A percentile compares a stretch with the other conserved stretches of the same genome.
phyloP scores from a whole-genome alignment of 2,888 invertebrate species.

The Ophonus ardosiacus region DNA sequence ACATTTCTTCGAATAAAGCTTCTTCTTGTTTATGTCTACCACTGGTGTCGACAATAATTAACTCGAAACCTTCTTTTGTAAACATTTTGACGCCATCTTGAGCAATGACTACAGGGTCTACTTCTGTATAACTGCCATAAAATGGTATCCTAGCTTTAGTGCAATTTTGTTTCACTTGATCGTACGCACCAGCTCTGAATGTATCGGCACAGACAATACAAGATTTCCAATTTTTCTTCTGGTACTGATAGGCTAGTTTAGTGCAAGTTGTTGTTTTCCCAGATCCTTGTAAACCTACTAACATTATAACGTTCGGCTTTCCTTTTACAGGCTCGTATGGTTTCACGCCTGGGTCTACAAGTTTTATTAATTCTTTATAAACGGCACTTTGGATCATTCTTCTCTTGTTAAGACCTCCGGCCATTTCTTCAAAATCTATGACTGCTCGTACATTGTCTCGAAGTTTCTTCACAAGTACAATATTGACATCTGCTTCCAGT shows the following conservation, averaged over 20 bases:
- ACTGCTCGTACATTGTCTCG: conserved; percentile 98
- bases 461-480: conserved; percentile 94
- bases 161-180: conserved; percentile 99
- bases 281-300: conserved; percentile 99
- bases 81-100: conserved; percentile 99
- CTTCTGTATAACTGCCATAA: conserved; percentile 99
- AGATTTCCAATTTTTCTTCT: conserved; percentile 99
- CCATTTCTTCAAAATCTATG: conserved; percentile 99
- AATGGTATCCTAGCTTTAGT: conserved; percentile 99
- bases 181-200: conserved; percentile 99
- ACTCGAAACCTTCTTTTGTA: conserved; percentile 98
- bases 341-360: conserved; percentile 98
- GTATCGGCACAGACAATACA: conserved; percentile 99
- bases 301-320: conserved; percentile 97
- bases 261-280: conserved; percentile 99
- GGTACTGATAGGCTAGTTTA: conserved; percentile 98
- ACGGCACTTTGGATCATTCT: conserved; percentile 99
- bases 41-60: conserved; percentile 99
- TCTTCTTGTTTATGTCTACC: conserved; percentile 99
- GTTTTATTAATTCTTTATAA: conserved; percentile 98
- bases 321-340: conserved; percentile 98
- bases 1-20: conserved; percentile 99
- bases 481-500: conserved; percentile 98
- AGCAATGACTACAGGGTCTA: conserved; percentile 99
- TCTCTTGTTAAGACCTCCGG: conserved; percentile 97